Evolutionary conservation across 2,113 vertebrate species (phyloP), one percentile per base, ranked within the genome.

Genomic region (Peromyscus polionotus): DNA sequence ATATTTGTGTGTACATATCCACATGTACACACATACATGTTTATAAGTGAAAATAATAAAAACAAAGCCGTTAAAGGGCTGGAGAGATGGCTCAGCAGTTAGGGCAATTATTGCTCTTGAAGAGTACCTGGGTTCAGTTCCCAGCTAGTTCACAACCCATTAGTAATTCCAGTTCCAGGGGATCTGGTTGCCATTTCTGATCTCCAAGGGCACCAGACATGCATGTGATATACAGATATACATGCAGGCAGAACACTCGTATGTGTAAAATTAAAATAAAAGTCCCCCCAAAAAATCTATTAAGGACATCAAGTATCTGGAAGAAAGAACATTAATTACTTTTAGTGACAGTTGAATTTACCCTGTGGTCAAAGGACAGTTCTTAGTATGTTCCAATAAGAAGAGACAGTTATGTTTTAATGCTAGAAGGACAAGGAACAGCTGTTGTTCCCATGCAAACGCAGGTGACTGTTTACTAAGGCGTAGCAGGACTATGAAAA

Each of bases 271-370:
- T 39, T 84, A 79, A 51, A 77, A n/a, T 24, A 33, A n/a, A 83
- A 61, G 54, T 61, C 36, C 39, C 3, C 3, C 3, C 14, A 95
- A 84, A 3, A 33, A n/a, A 19, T 36, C 54, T 70, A 70, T 51
- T 51, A 48, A 36, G 79, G 68, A 24, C 19, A 70, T n/a, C 20
- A 51, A 48, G 28, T 45, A 67, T 20, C 63, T 67, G 17, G 28
- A 95, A 96, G 33, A 93, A 79, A 80, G 59, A 70, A 84, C 2
- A 91, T 5, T 96, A 33, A 95, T 88, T 28, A 63, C 61, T n/a
- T 70, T 90, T 24, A 88, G 68, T 83, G 67, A 89, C 96, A 89
- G 89, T 59, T 79, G 20, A 94, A 90, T 19, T 76, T 19, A 68
- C 26, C 26, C 81, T 96, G 87, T n/a, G 42, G 7, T 93, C 72